Base-by-base conservation (phyloP, 2,797 vertebrate genomes). In the Sebastes taczanowskii region DNA sequence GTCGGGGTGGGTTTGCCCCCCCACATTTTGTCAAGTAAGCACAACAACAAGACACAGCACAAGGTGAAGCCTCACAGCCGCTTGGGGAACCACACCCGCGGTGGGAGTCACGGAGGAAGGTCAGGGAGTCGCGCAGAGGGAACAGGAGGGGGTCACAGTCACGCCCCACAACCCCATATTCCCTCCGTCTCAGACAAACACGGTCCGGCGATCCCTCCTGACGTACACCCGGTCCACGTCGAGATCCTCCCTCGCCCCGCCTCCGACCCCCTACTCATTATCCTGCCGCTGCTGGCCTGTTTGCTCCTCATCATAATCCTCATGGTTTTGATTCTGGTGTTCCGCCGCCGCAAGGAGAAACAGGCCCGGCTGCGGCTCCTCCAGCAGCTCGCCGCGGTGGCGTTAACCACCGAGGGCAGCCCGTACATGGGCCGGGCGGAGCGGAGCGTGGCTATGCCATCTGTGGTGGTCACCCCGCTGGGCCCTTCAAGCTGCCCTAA, bases 381-480 rank as follows among this genome's bases (percentile, higher is more conserved):
- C 30, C 93, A 90, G 82, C 93, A 94, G 77, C 93, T 96, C 3
- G 90, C 88, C 0, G 87, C 91, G 0, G 74, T 86, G 29, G 13
- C 74, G 0, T 30, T 74, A 6, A 81, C 90, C 27, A 74, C 80
- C 1, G 81, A 89, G 38, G 87, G 82, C 32, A 92, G 93, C 27
- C 91, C 91, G 0, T 92, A 91, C 85, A 20, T 78, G 61, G 88
- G 89, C 55, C 81, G 63, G 35, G 75, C 94, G 1, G 97, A 98
- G 85, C 92, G 89, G 68, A 97, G 96, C 46, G 6, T 91, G 66
- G 90, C 96, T 0, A 81, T 97, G 76, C 97, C 97, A 22, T 93
- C 91, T 0, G 97, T 98, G 82, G 96, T 95, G 7, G 97, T 98
- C 82, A 99, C 96, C 23, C 96, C 95, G 16, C 95, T 99, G 2